A percentile compares a stretch with the other conserved stretches of the same genome.
These are phyloP conservation scores for Glossophaga mutica DNA, from an alignment of 2,797 vertebrate genomes.

Conservation along the genomic window DNA sequence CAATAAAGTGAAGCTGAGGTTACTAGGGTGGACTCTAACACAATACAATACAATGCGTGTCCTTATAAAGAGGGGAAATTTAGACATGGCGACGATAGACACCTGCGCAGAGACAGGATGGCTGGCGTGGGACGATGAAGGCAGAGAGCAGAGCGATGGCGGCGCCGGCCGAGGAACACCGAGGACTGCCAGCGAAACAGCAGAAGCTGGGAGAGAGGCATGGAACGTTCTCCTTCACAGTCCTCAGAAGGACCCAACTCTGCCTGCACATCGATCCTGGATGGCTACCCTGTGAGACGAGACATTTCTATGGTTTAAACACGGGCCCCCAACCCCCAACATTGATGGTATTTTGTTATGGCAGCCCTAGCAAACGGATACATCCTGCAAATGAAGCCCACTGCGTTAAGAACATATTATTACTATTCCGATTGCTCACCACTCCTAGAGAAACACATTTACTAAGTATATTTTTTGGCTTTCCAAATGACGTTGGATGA, in stretches of 20 bases:
- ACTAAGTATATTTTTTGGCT: not conserved
- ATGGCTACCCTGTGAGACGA: not conserved
- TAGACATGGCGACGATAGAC: too few species aligned
- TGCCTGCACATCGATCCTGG: too few species aligned
- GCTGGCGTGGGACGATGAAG: not conserved
- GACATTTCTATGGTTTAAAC: not conserved
- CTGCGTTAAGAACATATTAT: not conserved
- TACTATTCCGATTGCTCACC: not conserved
- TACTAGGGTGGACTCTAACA: not conserved
- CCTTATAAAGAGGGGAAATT: not conserved
- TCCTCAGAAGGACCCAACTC: not conserved
- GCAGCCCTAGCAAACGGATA: not conserved
- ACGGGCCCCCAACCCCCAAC: fast-evolving
- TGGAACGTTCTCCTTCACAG: not conserved
- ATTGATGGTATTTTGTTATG: not conserved
- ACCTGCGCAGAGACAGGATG: not conserved
- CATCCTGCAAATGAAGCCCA: not conserved
- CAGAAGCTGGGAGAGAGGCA: not conserved
- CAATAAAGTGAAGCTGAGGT: not conserved
- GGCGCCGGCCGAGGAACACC: not conserved
- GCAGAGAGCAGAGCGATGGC: not conserved
- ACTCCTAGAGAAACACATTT: not conserved
- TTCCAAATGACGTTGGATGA: not conserved
- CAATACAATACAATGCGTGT: not conserved
- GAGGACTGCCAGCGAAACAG: not conserved